Percentiles rank a stretch among this genome's conserved stretches.
These are phyloP conservation scores for Sebastes iracundus DNA, from an alignment of 2,797 vertebrate species.

Conservation along the genomic window DNA sequence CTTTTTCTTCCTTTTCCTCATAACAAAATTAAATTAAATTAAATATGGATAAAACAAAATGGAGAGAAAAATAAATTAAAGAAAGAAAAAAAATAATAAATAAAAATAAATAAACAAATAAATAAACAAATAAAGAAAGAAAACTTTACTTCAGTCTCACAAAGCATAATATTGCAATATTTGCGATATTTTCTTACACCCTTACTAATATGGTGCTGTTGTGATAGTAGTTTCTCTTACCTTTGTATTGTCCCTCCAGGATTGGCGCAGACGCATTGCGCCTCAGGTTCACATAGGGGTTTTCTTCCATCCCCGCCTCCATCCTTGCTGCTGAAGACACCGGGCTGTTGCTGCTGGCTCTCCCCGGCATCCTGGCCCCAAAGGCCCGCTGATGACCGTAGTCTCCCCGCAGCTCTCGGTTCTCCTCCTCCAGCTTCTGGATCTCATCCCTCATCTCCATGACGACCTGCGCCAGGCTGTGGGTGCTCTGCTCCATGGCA, in stretches of 20 bases:
- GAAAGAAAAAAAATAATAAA: too few relatives aligned
- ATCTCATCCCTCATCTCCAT: conserved; percentile 90
- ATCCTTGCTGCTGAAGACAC: conserved; percentile 12
- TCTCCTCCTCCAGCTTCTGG: conserved; percentile 88
- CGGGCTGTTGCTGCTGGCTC: neutral
- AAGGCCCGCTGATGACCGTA: conserved; percentile 39
- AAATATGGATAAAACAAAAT: too few relatives aligned
- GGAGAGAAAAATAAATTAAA: too few relatives aligned
- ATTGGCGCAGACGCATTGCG: conserved; percentile 67
- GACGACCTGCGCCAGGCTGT: conserved; percentile 85
- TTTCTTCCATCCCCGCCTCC: conserved; percentile 39
- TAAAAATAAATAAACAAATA: too few relatives aligned
- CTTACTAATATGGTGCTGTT: neutral
- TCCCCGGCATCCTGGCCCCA: neutral
- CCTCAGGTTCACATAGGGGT: conserved; percentile 58
- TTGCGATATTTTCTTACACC: too few relatives aligned
- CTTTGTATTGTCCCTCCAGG: conserved; percentile 79
- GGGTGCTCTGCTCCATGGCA: conserved; percentile 85
- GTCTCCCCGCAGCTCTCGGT: conserved; percentile 82
- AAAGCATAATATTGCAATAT: too few relatives aligned
- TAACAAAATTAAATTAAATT: accelerated
- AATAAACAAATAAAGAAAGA: accelerated
- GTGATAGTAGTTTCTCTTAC: conserved; percentile 64
- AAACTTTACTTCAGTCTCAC: too few relatives aligned
- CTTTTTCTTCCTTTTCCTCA: too few relatives aligned